Conservation (phyloP, 2,888 invertebrate species). For the Lasioglossum lativentre region DNA sequence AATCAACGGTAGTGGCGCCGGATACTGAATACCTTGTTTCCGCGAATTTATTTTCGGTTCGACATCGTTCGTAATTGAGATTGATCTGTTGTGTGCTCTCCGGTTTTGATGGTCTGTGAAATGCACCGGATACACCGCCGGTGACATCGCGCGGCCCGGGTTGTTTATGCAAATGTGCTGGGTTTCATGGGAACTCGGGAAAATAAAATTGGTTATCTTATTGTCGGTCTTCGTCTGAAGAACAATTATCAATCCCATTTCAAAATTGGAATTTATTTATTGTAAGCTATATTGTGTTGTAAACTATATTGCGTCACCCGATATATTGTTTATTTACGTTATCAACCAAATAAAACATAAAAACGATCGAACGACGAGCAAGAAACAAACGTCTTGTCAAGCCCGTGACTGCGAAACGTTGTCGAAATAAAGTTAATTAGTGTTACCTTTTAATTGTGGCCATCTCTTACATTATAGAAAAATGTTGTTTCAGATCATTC, state of each 20-base stretch:
- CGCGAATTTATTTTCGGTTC: conserved; percentile 24
- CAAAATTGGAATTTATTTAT: not conserved
- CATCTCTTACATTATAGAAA: too few species aligned
- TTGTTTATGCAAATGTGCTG: not conserved
- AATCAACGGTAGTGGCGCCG: conserved; percentile 22
- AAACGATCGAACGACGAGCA: too few species aligned
- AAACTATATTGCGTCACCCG: too few species aligned
- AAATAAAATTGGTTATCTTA: not conserved
- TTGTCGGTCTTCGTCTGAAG: not conserved
- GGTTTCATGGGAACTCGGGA: not conserved
- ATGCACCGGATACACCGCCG: not conserved
- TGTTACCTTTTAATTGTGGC: too few species aligned
- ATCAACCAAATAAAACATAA: too few species aligned
- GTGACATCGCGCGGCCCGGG: not conserved
- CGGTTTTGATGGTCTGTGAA: not conserved
- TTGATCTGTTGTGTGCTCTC: not conserved
- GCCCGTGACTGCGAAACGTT: too few species aligned
- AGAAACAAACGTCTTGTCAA: too few species aligned
- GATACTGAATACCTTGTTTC: conserved; percentile 29
- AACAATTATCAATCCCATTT: not conserved
- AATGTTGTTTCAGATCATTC: not conserved
- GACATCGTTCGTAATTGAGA: conserved; percentile 5
- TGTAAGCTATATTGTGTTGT: too few species aligned
- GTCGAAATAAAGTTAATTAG: too few species aligned
- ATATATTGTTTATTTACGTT: too few species aligned